These are phyloP conservation scores for Delichon dasypus DNA, from an alignment of 2,797 vertebrate genomes.

Conservation along the genomic window DNA sequence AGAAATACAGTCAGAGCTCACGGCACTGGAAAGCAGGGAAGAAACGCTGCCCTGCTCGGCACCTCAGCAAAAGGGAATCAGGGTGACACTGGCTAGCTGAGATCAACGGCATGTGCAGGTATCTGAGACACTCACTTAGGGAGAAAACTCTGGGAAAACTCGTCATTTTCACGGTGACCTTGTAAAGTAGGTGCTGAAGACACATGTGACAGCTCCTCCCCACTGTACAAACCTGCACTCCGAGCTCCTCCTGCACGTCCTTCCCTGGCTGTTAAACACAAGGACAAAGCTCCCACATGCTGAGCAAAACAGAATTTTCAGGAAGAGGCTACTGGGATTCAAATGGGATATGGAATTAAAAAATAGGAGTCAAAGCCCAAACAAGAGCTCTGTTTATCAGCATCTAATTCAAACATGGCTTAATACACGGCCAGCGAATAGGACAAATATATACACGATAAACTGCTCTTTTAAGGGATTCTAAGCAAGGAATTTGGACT, in stretches of 20 bases:
- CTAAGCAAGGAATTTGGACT: neutral
- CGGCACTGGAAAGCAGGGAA: neutral
- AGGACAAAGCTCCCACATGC: neutral
- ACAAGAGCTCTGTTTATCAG: neutral
- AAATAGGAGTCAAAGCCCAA: neutral
- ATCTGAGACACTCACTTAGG: neutral
- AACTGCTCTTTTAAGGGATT: neutral
- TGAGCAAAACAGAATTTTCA: neutral
- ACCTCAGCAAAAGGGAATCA: neutral
- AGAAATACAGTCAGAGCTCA: neutral
- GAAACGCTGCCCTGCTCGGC: neutral
- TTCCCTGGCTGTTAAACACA: neutral
- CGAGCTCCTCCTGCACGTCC: neutral
- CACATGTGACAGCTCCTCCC: neutral
- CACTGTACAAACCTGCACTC: neutral
- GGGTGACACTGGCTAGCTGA: neutral
- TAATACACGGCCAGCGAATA: neutral
- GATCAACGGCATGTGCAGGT: neutral
- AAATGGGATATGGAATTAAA: neutral
- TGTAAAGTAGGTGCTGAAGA: neutral
- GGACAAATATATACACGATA: neutral
- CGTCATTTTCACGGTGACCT: fast-evolving
- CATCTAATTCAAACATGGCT: neutral
- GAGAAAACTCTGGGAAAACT: neutral
- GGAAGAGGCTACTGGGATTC: neutral